Conservation (phyloP, 2,888 invertebrate genomes). For the Nasonovia ribisnigri region DNA sequence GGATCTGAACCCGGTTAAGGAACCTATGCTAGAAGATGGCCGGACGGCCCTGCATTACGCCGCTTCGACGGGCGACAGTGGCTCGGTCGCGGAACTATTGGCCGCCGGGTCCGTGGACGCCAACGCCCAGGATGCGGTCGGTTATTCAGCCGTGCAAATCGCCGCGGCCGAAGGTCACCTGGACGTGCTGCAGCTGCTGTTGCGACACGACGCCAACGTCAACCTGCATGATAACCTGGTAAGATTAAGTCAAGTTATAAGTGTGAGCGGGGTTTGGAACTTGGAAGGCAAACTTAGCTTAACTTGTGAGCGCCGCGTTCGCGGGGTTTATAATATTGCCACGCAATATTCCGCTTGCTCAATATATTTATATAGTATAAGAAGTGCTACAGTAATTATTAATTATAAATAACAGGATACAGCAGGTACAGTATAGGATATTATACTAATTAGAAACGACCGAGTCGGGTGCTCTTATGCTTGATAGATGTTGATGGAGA, state of each 20-base stretch:
- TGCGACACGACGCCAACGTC: conserved; percentile 78
- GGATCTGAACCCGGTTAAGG: conserved; percentile 59
- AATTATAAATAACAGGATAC: background rate
- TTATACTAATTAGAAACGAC: background rate
- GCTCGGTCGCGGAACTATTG: conserved; percentile 40
- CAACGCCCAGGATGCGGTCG: conserved; percentile 71
- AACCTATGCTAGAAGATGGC: conserved; percentile 70
- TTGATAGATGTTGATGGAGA: background rate
- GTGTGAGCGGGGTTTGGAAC: background rate
- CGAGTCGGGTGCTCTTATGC: background rate
- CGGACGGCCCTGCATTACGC: conserved; percentile 73
- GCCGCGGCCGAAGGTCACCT: conserved; percentile 87
- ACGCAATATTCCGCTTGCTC: background rate
- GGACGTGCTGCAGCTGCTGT: conserved; percentile 79
- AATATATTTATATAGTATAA: background rate
- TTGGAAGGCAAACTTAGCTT: background rate
- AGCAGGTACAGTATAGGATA: background rate
- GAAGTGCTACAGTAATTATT: background rate
- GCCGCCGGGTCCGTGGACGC: conserved; percentile 48
- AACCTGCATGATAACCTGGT: conserved; percentile 83
- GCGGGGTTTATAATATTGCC: background rate
- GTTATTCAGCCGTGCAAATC: conserved; percentile 82
- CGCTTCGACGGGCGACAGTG: conserved; percentile 68
- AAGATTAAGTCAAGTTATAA: conserved; percentile 69
- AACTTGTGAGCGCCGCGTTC: background rate